Percentiles rank a stretch among this genome's conserved stretches.
These are phyloP conservation scores for Bedellia somnulentella DNA, from an alignment of 2,888 invertebrate species.

Conservation along the genomic window DNA sequence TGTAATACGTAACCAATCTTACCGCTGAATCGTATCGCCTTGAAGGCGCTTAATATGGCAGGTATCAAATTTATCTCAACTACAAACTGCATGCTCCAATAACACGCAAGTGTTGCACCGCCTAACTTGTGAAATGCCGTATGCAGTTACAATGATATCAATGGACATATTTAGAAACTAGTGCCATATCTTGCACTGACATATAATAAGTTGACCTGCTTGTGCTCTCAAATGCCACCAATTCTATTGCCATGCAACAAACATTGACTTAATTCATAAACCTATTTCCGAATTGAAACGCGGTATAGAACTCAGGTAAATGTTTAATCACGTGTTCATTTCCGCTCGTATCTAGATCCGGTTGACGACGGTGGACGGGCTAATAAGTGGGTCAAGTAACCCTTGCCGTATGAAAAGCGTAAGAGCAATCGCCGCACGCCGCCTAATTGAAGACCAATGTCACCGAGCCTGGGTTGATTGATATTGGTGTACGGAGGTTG, in stretches of 20 bases:
- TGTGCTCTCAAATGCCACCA: too few species aligned
- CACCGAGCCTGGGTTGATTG: constrained; percentile 54
- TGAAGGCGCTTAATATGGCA: too few species aligned
- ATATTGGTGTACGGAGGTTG: constrained; percentile 32
- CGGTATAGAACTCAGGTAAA: constrained; percentile 18
- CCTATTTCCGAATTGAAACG: too few species aligned
- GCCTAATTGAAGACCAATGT: constrained; percentile 61
- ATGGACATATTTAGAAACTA: constrained; percentile 53
- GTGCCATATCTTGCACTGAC: constrained; percentile 31
- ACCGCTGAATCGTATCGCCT: too few species aligned
- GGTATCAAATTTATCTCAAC: too few species aligned
- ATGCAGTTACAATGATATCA: constrained; percentile 43
- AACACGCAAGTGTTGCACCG: constrained; percentile 10
- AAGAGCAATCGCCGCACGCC: constrained; percentile 51
- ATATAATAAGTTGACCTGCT: constrained; percentile 54
- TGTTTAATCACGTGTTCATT: constrained; percentile 33
- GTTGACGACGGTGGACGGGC: constrained; percentile 27
- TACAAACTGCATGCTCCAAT: too few species aligned
- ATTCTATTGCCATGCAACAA: too few species aligned
- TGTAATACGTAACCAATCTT: too few species aligned
- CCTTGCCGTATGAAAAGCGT: constrained; percentile 31
- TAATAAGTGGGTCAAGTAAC: constrained; percentile 57
- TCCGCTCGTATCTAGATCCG: constrained; percentile 27
- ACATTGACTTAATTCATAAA: too few species aligned
- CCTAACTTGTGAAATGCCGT: constrained; percentile 37